Evolutionary conservation across 2,113 vertebrate species (phyloP), one percentile per base, ranked within the genome.

Genomic region (Tetrao urogallus): DNA sequence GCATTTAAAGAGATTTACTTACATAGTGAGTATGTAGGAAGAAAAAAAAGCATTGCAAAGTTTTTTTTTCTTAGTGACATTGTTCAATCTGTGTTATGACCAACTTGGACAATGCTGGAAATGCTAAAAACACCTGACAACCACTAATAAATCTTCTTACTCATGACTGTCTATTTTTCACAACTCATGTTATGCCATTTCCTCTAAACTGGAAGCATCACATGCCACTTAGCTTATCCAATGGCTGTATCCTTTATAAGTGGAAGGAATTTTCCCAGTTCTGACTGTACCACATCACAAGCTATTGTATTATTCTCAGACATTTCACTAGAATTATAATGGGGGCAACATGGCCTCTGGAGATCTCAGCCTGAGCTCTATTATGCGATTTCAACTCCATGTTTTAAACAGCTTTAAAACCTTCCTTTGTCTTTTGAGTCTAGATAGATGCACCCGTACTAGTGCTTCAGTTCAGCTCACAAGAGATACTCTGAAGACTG

Each of bases 371-470:
- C 30, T 61, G 66, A 63, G 45, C 45, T 90, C 34, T 84, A 8
- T 20, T 42, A 83, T 25, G 6, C 22, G 21, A 15, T 38, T 88
- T 34, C 34, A 84, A 13, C 3, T 12, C 34, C 38, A 42, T 3
- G 34, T 25, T 95, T 93, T n/a, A 89, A 72, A 71, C 47, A 50
- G 42, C 27, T 95, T 92, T n/a, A 89, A 75, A 71, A 82, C 14
- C n/a, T 13, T 3, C 32, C 56, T 66, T 90, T 83, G 34, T 80
- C 28, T 86, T 38, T 74, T 17, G 25, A 28, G 0, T 83, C 63
- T n/a, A 45, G 16, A 58, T 9, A 56, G 61, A 81, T 40, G 27
- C 13, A 20, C 69, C 60, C 73, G 48, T 9, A 15, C 32, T 50
- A 2, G 18, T 32, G n/a, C 11, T 3, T 57, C 34, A 61, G 69